phyloP scores from a whole-genome alignment of 2,113 vertebrate genomes.

The Menidia beryllina region DNA sequence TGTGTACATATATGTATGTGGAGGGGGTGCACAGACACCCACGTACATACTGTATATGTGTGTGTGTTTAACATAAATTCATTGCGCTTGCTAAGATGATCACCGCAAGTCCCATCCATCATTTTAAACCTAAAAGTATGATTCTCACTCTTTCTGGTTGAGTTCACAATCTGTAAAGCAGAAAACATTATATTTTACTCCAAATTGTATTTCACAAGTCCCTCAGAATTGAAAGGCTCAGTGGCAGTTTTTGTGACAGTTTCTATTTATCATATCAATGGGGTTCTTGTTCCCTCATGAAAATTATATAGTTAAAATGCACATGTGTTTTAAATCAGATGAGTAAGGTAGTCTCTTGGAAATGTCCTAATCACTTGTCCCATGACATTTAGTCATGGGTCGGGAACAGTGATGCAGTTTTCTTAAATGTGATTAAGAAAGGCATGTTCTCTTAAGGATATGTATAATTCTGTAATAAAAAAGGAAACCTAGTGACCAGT shows the following conservation, averaged over 20 bases:
- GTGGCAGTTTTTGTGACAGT: background rate
- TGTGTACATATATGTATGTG: too few species aligned
- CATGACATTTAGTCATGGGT: constrained; percentile 60
- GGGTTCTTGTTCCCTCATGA: background rate
- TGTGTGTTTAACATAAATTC: background rate
- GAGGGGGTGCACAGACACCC: too few species aligned
- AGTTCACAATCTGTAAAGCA: too few species aligned
- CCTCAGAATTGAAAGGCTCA: background rate
- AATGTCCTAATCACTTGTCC: constrained; percentile 42
- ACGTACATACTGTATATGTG: too few species aligned
- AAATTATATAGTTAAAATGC: constrained; percentile 12
- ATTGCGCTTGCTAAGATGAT: too few species aligned
- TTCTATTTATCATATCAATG: background rate
- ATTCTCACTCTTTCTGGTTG: too few species aligned
- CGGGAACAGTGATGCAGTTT: constrained; percentile 30
- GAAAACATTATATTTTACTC: too few species aligned
- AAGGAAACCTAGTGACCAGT: constrained; percentile 43
- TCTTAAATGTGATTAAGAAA: constrained; percentile 73
- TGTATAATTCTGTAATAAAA: constrained; percentile 53
- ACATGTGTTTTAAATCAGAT: constrained; percentile 65
- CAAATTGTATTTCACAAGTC: too few species aligned
- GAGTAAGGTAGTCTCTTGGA: constrained; percentile 29
- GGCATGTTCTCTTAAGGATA: constrained; percentile 39
- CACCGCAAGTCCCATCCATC: background rate
- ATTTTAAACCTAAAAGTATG: too few species aligned